Evolutionary conservation across 2,888 invertebrate species (phyloP).

Genomic region (Teinopalpus imperialis): DNA sequence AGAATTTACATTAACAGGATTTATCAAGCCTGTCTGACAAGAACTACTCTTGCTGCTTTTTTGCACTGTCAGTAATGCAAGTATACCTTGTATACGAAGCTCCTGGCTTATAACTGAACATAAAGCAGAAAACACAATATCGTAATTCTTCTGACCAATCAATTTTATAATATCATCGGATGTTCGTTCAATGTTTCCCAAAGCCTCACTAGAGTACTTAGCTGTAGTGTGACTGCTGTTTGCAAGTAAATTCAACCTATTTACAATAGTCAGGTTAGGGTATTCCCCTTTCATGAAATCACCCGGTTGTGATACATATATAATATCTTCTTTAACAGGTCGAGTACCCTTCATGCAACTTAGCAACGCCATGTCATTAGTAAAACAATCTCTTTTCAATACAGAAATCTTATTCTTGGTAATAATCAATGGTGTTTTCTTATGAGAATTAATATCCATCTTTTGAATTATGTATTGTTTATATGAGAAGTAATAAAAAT

Average conservation of each 20-base stretch:
- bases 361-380: conserved; percentile 9
- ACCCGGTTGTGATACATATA: conserved; percentile 44
- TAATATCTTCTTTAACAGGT: conserved; percentile 42
- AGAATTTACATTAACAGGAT: background rate
- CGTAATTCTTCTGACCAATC: conserved; percentile 62
- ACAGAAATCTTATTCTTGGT: conserved; percentile 26
- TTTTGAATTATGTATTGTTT: background rate
- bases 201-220: conserved; percentile 34
- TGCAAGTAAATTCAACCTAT: conserved; percentile 39
- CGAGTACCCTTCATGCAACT: conserved; percentile 26
- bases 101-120: conserved; percentile 59
- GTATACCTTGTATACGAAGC: conserved; percentile 51
- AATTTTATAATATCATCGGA: conserved; percentile 52
- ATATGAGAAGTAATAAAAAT: background rate
- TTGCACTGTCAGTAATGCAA: conserved; percentile 47
- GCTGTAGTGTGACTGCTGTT: conserved; percentile 52
- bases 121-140: conserved; percentile 51
- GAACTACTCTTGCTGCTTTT: conserved; percentile 22
- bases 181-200: conserved; percentile 39
- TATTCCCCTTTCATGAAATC: conserved; percentile 50
- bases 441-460: conserved; percentile 15
- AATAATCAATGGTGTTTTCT: conserved; percentile 22
- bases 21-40: conserved; percentile 21
- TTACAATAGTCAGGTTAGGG: conserved; percentile 44
- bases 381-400: conserved; percentile 15